Percentiles rank a stretch among this genome's conserved stretches.
phyloP scores from a whole-genome alignment of 2,113 vertebrate genomes.

The Gymnocephalus cernua region DNA sequence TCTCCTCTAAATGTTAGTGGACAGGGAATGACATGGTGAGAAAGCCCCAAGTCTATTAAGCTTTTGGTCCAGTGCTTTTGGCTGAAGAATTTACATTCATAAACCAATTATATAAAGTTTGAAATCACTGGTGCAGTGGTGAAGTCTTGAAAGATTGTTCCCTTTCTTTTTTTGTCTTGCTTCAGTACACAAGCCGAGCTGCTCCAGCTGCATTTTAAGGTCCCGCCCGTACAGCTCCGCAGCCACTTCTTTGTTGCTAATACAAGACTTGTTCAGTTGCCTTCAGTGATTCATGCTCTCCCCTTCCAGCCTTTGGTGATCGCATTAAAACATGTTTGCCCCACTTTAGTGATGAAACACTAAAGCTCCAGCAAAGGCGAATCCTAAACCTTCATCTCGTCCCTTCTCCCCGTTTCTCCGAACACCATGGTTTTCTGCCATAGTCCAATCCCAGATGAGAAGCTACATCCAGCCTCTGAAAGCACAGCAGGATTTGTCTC shows the following conservation, averaged over 20 bases:
- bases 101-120: conserved; percentile 54
- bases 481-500: conserved; percentile 66
- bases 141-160: conserved; percentile 46
- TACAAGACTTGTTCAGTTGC: conserved; percentile 64
- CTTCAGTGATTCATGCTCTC: conserved; percentile 41
- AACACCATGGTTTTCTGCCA: conserved; percentile 42
- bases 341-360: conserved; percentile 60
- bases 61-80: conserved; percentile 11
- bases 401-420: conserved; percentile 13
- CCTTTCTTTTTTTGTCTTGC: background rate
- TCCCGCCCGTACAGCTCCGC: conserved; percentile 18
- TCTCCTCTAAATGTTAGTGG: conserved; percentile 2
- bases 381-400: conserved; percentile 34
- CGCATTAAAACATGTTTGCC: conserved; percentile 47
- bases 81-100: conserved; percentile 34
- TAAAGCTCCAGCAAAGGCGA: conserved; percentile 42
- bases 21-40: conserved; percentile 19
- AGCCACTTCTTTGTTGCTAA: conserved; percentile 50
- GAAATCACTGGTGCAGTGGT: conserved; percentile 34
- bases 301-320: conserved; percentile 35
- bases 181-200: conserved; percentile 39
- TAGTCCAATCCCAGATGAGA: conserved; percentile 70
- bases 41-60: background rate
- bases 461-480: conserved; percentile 53
- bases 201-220: conserved; percentile 44